Conservation (phyloP, 2,113 vertebrate species). For the Thamnaconus septentrionalis region DNA sequence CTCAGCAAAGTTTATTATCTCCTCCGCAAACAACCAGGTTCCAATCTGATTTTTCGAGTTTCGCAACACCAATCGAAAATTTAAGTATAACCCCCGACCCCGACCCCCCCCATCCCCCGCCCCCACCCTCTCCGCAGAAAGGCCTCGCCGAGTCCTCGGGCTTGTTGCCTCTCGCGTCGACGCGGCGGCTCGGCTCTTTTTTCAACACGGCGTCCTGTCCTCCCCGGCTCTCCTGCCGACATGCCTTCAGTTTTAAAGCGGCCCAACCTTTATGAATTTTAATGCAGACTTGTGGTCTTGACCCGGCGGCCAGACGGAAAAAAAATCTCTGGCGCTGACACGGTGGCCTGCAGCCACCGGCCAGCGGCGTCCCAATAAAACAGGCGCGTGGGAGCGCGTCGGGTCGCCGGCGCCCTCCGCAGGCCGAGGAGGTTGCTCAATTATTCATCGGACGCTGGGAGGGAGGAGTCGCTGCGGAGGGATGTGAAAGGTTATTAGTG, state of each 20-base stretch:
- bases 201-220: conserved; percentile 30
- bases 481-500: background rate
- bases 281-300: conserved; percentile 54
- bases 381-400: conserved; percentile 20
- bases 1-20: no score
- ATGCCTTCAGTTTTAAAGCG: conserved; percentile 25
- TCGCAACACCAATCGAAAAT: no score
- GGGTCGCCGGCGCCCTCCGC: conserved; percentile 26
- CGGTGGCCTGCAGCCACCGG: conserved; percentile 7
- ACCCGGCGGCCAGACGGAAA: conserved; percentile 24
- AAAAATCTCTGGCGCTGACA: background rate
- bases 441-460: conserved; percentile 55
- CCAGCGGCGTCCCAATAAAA: conserved; percentile 22
- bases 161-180: conserved; percentile 31
- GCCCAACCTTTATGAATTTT: conserved; percentile 55
- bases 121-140: no score
- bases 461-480: conserved; percentile 5
- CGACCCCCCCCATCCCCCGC: no score
- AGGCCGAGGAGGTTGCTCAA: conserved; percentile 48
- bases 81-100: no score
- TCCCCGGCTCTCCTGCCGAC: conserved; percentile 1
- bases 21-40: no score
- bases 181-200: conserved; percentile 27
- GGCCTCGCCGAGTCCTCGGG: conserved; percentile 31
- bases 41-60: no score